Evolutionary conservation across 2,113 vertebrate species (phyloP).

Genomic region (Ciconia maguari): DNA sequence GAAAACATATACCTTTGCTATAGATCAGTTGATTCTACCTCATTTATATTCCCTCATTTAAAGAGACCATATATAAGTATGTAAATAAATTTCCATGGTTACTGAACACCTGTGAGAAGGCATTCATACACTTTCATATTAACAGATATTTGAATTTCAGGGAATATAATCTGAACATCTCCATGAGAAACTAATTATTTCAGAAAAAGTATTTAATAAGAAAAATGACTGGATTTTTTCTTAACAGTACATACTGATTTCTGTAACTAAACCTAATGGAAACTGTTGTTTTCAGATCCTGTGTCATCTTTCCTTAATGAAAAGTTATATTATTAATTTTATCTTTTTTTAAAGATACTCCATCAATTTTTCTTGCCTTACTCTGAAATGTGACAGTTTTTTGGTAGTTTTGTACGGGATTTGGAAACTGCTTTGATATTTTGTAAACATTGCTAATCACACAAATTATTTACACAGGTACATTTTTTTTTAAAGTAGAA

Average conservation of each 20-base stretch:
- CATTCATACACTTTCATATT: not conserved
- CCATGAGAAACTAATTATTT: not conserved
- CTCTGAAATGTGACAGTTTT: not conserved
- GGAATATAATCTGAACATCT: not conserved
- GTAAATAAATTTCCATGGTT: not conserved
- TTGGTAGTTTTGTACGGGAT: not conserved
- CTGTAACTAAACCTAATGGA: not conserved
- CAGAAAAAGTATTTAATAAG: not conserved
- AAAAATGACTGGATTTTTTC: not conserved
- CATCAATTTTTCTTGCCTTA: not conserved
- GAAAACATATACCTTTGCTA: not conserved
- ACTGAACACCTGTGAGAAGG: not conserved
- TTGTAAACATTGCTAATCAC: not conserved
- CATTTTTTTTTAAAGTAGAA: not conserved
- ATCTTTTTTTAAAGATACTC: not conserved
- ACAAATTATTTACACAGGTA: not conserved
- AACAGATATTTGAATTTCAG: not conserved
- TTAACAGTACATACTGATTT: not conserved
- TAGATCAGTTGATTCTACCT: not conserved
- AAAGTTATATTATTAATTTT: not conserved
- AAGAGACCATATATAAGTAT: not conserved
- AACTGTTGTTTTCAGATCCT: not conserved
- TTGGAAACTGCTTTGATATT: not conserved
- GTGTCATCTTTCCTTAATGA: not conserved
- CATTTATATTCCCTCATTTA: not conserved